These are phyloP conservation scores for Amiota mariae DNA, from an alignment of 2,888 invertebrate genomes.

Conservation along the genomic window DNA sequence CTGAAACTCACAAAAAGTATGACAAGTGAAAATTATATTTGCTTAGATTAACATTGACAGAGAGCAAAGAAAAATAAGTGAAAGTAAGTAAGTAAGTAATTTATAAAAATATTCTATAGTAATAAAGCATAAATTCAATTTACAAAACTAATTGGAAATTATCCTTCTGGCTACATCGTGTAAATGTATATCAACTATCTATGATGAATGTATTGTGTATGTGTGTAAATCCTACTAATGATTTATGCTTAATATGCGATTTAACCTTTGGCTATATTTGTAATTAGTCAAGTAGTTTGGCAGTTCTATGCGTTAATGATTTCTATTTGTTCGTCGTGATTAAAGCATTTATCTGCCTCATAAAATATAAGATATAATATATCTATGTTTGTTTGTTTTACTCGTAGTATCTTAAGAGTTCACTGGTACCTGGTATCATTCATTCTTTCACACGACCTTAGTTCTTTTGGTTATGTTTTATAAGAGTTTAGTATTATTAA, in stretches of 20 bases:
- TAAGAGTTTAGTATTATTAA: no score
- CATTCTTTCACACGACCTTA: no score
- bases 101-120: background rate
- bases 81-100: no score
- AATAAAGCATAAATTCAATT: constrained; percentile 50
- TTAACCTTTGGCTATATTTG: constrained; percentile 65
- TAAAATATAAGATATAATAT: no score
- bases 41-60: no score
- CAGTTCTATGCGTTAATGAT: constrained; percentile 7
- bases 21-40: no score
- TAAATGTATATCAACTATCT: constrained; percentile 47
- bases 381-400: no score
- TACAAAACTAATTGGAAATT: constrained; percentile 25
- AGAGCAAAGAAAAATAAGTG: no score
- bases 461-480: no score
- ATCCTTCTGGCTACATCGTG: constrained; percentile 32
- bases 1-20: no score
- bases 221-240: constrained; percentile 47
- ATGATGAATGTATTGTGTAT: background rate
- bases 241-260: constrained; percentile 62
- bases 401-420: no score
- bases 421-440: no score
- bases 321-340: constrained; percentile 3
- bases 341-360: background rate
- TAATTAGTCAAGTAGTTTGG: constrained; percentile 61